Conservation (phyloP, 1,140 invertebrate genomes). For the Melipona quadrifasciata region DNA sequence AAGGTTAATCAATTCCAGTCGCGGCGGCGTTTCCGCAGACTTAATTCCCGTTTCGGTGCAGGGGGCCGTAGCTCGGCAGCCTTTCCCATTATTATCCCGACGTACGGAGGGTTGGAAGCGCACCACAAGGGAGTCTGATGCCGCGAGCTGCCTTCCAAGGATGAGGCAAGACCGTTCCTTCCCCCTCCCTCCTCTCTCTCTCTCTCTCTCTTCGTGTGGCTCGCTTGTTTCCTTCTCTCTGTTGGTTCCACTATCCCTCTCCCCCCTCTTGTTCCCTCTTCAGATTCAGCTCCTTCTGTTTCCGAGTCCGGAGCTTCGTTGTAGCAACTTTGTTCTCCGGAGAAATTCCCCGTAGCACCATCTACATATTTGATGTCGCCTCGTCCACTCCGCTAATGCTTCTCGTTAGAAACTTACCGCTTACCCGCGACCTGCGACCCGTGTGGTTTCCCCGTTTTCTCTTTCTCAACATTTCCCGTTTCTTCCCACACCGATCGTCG, state of each 20-base stretch:
- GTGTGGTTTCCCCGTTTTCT: slow-evolving; percentile 40
- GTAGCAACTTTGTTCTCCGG: slow-evolving; percentile 68
- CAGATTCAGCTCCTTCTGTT: slow-evolving; percentile 44
- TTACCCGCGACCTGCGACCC: slow-evolving; percentile 62
- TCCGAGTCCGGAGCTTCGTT: slow-evolving; percentile 52
- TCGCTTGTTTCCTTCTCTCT: slow-evolving; percentile 2
- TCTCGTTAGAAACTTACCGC: slow-evolving; percentile 74
- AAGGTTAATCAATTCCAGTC: slow-evolving; percentile 67
- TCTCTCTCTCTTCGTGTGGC: slow-evolving; percentile 2
- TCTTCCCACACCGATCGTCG: background rate
- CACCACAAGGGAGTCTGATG: slow-evolving; percentile 66
- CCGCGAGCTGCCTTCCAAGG: slow-evolving; percentile 63
- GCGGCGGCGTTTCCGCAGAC: slow-evolving; percentile 65
- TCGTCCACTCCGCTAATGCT: slow-evolving; percentile 74
- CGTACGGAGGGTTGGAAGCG: slow-evolving; percentile 53
- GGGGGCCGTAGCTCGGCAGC: slow-evolving; percentile 45
- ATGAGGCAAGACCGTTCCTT: slow-evolving; percentile 46
- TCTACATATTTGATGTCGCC: slow-evolving; percentile 76
- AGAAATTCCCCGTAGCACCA: slow-evolving; percentile 74
- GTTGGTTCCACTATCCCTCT: background rate
- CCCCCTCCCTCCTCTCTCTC: background rate
- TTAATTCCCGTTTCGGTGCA: slow-evolving; percentile 57
- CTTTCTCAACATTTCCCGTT: background rate
- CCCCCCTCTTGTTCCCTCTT: background rate
- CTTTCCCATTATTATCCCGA: slow-evolving; percentile 66